Evolutionary conservation across 2,888 invertebrate species (phyloP), one percentile per base, ranked within the genome.

Genomic region (Fragum sueziense): DNA sequence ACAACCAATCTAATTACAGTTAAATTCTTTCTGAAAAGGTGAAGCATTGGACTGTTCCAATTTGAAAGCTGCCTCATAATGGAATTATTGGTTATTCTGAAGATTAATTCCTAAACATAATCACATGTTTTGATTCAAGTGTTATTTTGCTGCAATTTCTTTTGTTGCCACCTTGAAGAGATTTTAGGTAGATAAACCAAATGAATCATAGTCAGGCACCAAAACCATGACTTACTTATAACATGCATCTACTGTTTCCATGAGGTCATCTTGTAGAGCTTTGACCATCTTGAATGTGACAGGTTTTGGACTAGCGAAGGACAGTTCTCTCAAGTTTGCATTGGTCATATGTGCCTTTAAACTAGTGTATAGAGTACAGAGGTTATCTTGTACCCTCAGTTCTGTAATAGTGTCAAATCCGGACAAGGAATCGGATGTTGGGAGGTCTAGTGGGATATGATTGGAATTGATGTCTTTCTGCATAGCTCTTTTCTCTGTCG

Each of bases 231-330:
- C 65, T 34, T 65, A 82, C 82, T 31, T 57, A 62, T 78, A 82
- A 31, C 82, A 82, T 33, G 75, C 65, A n/a, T 78, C 78, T 29
- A 72, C 70, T 27, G 33, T 65, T n/a, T 27, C 22, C 31, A 82
- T 72, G 9, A 79, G 33, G 6, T 84, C 67, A 51, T 84, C 77
- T 29, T 80, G 33, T 0, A 84, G 70, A 2, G 70, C 41, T 14
- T 72, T 65, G 0, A 81, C 62, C 74, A 77, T 81, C 62, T 57
- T 65, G 61, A 71, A 79, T 4, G 79, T 79, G 14, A 80, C 72
- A 31, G 84, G 84, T 59, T 74, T 65, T 27, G 84, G 84, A 54
- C 74, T 76, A n/a, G 20, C 47, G 33, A 81, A 81, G n/a, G 84
- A 81, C 17, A 79, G 71, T 62, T 84, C 84, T 59, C 80, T 51